A percentile compares a stretch with the other conserved stretches of the same genome.
These are phyloP conservation scores for Nomada ruficornis DNA, from an alignment of 2,888 invertebrate genomes.

Conservation along the genomic window DNA sequence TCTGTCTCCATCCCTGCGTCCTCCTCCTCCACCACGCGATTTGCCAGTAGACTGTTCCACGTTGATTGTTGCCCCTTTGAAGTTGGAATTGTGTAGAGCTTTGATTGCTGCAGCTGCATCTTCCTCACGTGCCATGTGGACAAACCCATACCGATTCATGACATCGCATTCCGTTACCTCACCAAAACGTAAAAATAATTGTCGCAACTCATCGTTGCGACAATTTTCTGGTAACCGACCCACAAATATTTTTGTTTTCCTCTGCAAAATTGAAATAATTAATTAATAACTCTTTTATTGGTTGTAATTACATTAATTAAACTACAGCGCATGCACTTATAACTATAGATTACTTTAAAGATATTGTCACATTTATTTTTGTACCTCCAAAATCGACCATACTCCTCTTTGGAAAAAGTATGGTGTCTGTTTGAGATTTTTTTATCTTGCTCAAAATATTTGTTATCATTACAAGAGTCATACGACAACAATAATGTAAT, in stretches of 20 bases:
- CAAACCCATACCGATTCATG: constrained; percentile 97
- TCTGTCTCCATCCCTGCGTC: constrained; percentile 86
- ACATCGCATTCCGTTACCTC: constrained; percentile 97
- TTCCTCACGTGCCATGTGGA: constrained; percentile 94
- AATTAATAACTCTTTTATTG: constrained; percentile 39
- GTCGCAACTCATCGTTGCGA: constrained; percentile 92
- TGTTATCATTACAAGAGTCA: constrained; percentile 54
- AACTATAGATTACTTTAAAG: constrained; percentile 32
- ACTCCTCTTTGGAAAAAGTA: constrained; percentile 67
- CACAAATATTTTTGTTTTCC: constrained; percentile 95
- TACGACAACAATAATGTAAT: constrained; percentile 61
- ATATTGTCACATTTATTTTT: constrained; percentile 48
- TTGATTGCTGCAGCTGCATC: constrained; percentile 93
- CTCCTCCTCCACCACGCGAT: constrained; percentile 87
- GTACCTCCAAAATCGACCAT: constrained; percentile 81
- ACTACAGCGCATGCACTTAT: constrained; percentile 26
- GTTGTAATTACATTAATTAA: constrained; percentile 10
- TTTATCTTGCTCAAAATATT: constrained; percentile 76
- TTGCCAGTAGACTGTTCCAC: constrained; percentile 94
- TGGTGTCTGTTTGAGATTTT: constrained; percentile 81
- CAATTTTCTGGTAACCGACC: constrained; percentile 95
- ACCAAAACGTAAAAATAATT: constrained; percentile 94
- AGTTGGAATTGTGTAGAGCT: constrained; percentile 91
- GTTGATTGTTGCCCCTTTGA: constrained; percentile 93
- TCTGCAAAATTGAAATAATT: constrained; percentile 83